These are phyloP conservation scores for Linurgus olivaceus DNA, from an alignment of 2,797 vertebrate genomes.

Conservation along the genomic window DNA sequence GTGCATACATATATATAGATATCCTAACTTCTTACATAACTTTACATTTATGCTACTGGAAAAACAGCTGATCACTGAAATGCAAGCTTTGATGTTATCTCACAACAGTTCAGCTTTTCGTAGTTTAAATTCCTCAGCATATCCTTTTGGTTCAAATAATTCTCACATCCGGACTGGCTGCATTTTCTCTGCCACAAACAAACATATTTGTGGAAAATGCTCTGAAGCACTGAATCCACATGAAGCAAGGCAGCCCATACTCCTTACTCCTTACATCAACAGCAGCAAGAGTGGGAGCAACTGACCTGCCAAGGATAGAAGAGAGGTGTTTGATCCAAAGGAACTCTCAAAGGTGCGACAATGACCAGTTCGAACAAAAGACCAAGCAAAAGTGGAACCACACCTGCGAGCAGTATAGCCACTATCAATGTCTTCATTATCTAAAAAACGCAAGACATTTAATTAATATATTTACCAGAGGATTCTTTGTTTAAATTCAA, in stretches of 20 bases:
- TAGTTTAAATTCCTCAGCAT: neutral
- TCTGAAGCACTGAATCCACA: neutral
- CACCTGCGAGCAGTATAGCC: constrained; percentile 91
- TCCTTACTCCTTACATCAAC: neutral
- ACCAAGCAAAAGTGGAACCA: constrained; percentile 92
- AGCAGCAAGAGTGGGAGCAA: neutral
- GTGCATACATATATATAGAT: neutral
- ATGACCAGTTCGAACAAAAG: constrained; percentile 96
- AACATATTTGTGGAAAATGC: neutral
- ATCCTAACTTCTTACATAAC: neutral
- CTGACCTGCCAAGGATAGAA: constrained; percentile 99
- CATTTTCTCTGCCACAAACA: neutral
- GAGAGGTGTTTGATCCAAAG: constrained; percentile 96
- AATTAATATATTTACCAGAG: neutral
- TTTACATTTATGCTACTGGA: neutral
- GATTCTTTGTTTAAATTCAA: neutral
- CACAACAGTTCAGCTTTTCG: neutral
- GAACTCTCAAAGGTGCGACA: constrained; percentile 93
- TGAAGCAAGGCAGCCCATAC: neutral
- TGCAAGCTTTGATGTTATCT: neutral
- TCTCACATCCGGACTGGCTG: neutral
- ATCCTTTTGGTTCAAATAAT: neutral
- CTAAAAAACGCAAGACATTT: constrained; percentile 63
- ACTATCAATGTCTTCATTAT: constrained; percentile 96
- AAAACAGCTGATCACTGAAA: neutral